Base-by-base conservation (phyloP, 2,888 invertebrate species). In the Ochropleura leucogaster region DNA sequence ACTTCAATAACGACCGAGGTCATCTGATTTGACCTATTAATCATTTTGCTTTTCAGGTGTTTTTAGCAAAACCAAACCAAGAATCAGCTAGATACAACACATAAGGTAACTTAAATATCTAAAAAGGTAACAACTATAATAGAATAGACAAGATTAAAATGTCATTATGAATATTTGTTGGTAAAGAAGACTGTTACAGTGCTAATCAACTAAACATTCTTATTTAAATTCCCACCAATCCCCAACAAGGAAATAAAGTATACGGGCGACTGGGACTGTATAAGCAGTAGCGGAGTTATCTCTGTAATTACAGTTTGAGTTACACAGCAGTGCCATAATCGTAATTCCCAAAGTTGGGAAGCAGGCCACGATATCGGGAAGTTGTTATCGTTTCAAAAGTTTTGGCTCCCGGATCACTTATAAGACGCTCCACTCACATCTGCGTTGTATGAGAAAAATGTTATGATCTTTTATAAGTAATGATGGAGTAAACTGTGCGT, bases 321-420 rank as follows among this genome's bases (percentile, higher is more conserved):
- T 87, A 88, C 89, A 83, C 85, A 85, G 88, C 82, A 78, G 80
- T 78, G 85, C 86, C 86, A 89, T 91, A 90, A 91, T 91, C 91
- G 89, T 91, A 89, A 91, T 88, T 91, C 85, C 77, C 85, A 69
- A 90, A 90, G 84, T 90, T 91, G 81, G 80, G 83, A 70, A 77
- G 80, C 77, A 77, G 76, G 77, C 80, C 76, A 82, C 82, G 87
- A 88, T 89, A 90, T 90, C 88, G 85, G 82, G 83, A 90, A 90
- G 87, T 90, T 88, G 89, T 85, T 89, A 91, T 90, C 90, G 87
- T 82, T 83, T 77, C 72, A 85, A 72, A 89, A 89, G 82, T 88
- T 89, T 87, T 77, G 72, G 78, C 79, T 82, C 79, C 47, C 70
- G 80, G 85, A 87, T 87, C 80, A 80, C 79, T 87, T 86, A 82